Evolutionary conservation across 64 coral and sea anemone species (phyloP), one percentile per base, ranked within the genome.

Genomic region (Montipora capricornis): DNA sequence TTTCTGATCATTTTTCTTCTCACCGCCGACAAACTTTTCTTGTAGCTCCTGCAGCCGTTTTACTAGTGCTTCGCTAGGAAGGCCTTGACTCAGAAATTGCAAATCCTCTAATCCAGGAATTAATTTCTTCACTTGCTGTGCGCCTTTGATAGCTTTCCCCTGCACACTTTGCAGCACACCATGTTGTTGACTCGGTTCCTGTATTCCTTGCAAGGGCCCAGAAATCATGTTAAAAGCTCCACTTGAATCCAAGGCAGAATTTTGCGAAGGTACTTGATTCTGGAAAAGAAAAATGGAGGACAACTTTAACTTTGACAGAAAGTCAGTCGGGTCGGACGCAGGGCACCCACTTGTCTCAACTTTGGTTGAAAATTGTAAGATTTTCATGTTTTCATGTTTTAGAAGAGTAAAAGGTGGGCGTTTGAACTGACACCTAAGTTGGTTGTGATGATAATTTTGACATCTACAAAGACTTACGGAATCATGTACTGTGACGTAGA

Each of bases 1-100:
- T 53, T 91, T 95, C 50, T 88, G 88, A 26, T 98, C 97, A 16
- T 94, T 93, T 74, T 96, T 98, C 64, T 91, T 93, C 20, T 98
- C 97, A 5, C 97, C 94, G 4, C 97, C 97, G 0, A 96, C 94
- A 88, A 98, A 89, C 24, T 98, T 93, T 51, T 96, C 94, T 26
- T 96, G 97, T 8, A 98, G 70, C 1, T 90, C 91, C 17, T 95
- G 94, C 46, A 98, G 20, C 26, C 94, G 80, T 73, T 86, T 86
- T 5, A 90, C 89, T 15, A 90, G 45, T 8, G 90, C 95, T 73
- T 93, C 90, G 26, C 88, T 78, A 0, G 89, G 77, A 14, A 62
- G 78, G n/a, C 89, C 76, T 50, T 79, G 74, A 80, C 62, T 90
- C 64, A 80, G n/a, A 49, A 78, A 71, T 48, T 44, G 79, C 68